A percentile compares a stretch with the other conserved stretches of the same genome.
Conservation (phyloP, 2,797 vertebrate genomes). For the Enteromius argenteus region DNA sequence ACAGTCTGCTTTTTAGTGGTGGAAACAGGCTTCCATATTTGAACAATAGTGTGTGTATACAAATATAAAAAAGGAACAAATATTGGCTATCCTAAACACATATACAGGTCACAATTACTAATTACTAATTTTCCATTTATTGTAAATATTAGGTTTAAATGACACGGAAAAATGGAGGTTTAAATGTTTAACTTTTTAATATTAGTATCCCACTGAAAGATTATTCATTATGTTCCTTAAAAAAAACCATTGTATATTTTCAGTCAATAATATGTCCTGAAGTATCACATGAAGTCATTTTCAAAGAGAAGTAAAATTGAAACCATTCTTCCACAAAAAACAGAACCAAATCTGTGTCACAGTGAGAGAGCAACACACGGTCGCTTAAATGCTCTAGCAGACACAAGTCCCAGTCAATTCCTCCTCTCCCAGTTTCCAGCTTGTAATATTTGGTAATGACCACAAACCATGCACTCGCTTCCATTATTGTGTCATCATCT, state of each 20-base stretch:
- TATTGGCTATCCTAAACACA: neutral
- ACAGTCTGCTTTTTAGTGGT: neutral
- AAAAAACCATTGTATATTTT: neutral
- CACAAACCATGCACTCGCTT: slow-evolving; percentile 63
- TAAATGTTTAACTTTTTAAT: slow-evolving; percentile 2
- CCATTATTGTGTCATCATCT: slow-evolving; percentile 64
- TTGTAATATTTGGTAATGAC: slow-evolving; percentile 63
- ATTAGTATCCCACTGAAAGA: neutral
- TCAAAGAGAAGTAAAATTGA: slow-evolving; percentile 38
- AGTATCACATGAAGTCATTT: neutral
- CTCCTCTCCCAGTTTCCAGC: slow-evolving; percentile 61
- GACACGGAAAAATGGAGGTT: neutral
- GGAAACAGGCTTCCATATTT: neutral
- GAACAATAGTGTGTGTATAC: neutral
- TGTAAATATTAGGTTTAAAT: neutral
- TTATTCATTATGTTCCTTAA: neutral
- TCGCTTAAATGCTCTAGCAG: slow-evolving; percentile 60
- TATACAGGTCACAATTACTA: neutral
- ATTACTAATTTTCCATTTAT: neutral
- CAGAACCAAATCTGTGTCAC: slow-evolving; percentile 28
- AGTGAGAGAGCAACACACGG: slow-evolving; percentile 22
- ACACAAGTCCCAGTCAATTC: slow-evolving; percentile 60
- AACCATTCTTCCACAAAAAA: slow-evolving; percentile 52
- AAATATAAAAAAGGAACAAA: slow-evolving; percentile 7
- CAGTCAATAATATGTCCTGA: neutral